Conservation (phyloP, 2,888 invertebrate genomes). For the Thereva nobilitata region DNA sequence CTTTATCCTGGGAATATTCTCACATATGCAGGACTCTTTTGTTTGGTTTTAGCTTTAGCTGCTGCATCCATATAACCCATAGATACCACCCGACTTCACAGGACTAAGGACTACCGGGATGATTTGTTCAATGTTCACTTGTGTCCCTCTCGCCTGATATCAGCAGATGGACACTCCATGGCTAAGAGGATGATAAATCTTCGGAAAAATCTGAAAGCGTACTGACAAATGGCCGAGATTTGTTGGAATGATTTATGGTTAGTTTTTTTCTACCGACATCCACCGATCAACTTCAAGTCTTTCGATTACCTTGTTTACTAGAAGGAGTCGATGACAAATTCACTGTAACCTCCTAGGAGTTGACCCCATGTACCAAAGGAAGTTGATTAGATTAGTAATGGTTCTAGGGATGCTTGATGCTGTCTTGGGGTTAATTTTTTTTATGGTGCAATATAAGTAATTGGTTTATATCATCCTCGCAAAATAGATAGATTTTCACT, state of each 20-base stretch:
- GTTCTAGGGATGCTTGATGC: background rate
- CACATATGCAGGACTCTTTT: no score
- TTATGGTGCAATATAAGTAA: background rate
- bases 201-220: slow-evolving; percentile 28
- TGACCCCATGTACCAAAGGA: slow-evolving; percentile 2
- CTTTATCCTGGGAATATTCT: no score
- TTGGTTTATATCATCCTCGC: no score
- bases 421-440: slow-evolving; percentile 8
- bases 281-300: slow-evolving; percentile 28
- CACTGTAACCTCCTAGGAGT: slow-evolving; percentile 12
- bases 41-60: no score
- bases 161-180: slow-evolving; percentile 27
- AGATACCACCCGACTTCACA: no score
- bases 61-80: no score
- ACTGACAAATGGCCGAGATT: slow-evolving; percentile 31
- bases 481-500: no score
- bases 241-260: slow-evolving; percentile 24
- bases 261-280: slow-evolving; percentile 21
- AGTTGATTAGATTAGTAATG: slow-evolving; percentile 24
- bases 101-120: no score
- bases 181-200: slow-evolving; percentile 29
- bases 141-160: slow-evolving; percentile 12
- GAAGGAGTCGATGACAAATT: slow-evolving; percentile 21
- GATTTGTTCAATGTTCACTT: background rate
- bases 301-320: slow-evolving; percentile 31